Evolutionary conservation across 2,888 invertebrate genomes (phyloP).

Genomic region (Volucella bombylans): DNA sequence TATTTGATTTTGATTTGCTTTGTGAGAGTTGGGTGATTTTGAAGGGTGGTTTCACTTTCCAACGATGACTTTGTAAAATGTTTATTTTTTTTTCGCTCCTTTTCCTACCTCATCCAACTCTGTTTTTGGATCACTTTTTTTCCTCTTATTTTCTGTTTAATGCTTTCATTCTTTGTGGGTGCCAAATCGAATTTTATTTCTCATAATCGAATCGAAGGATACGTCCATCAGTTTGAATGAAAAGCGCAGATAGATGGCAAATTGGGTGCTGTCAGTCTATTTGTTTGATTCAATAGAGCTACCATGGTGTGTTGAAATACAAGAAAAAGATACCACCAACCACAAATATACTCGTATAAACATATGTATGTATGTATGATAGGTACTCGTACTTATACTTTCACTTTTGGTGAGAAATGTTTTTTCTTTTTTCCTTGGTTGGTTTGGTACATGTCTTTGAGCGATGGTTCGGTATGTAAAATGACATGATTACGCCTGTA

Average conservation of each 20-base stretch:
- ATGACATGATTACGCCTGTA: slow-evolving; percentile 5
- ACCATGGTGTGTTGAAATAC: neutral
- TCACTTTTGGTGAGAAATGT: slow-evolving; percentile 5
- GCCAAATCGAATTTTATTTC: slow-evolving; percentile 70
- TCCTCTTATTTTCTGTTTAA: neutral
- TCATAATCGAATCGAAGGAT: slow-evolving; percentile 68
- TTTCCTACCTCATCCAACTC: slow-evolving; percentile 6
- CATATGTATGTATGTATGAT: too few species aligned
- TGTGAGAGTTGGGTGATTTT: slow-evolving; percentile 19
- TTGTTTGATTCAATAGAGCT: slow-evolving; percentile 66
- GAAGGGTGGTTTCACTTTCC: slow-evolving; percentile 40
- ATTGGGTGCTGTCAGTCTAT: slow-evolving; percentile 66
- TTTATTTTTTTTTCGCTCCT: slow-evolving; percentile 10
- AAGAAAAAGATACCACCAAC: neutral
- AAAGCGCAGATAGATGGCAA: slow-evolving; percentile 66
- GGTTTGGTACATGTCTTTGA: too few species aligned
- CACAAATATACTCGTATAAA: neutral
- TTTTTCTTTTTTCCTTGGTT: neutral
- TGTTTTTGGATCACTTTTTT: neutral
- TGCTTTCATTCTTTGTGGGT: slow-evolving; percentile 57
- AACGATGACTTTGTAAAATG: slow-evolving; percentile 26
- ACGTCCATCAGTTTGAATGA: slow-evolving; percentile 71
- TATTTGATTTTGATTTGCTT: slow-evolving; percentile 69
- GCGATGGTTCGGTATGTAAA: neutral
- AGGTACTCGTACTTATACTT: neutral